Base-by-base conservation (phyloP, 1,140 invertebrate species). In the Armadillidium nasatum region DNA sequence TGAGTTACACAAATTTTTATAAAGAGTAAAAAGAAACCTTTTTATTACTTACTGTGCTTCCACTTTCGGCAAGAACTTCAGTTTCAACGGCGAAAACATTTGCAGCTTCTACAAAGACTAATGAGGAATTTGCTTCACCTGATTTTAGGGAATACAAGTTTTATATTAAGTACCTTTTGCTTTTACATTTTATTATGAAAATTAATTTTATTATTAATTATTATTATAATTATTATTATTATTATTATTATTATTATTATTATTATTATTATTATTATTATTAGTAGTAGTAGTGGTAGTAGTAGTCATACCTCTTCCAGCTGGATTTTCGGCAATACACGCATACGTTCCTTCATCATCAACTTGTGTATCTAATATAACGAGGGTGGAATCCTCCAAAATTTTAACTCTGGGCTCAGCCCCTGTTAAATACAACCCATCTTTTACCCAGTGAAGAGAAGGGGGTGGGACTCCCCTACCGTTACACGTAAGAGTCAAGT, bases 261-360 rank as follows among this genome's bases (percentile, higher is more conserved):
- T n/a, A n/a, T n/a, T n/a, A n/a, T n/a, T n/a, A n/a, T n/a, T n/a
- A n/a, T n/a, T n/a, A n/a, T n/a, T n/a, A n/a, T n/a, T n/a, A n/a
- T n/a, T 33, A 33, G 33, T 33, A 33, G 33, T 33, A 33, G 33
- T 33, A 33, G 7, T 45, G 44, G 43, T 11, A 73, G 11, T n/a
- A 45, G 15, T 6, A 44, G 44, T 44, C 69, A 67, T 22, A 78
- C 77, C 77, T 72, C 60, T 69, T n/a, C 87, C 87, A 11, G 87
- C 86, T 78, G 86, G 85, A 81, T 88, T 89, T 13, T 80, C 78
- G 15, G 87, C 88, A 71, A 84, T 76, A 82, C 88, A 89, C 7
- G 84, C 86, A 78, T 88, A 89, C 10, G 78, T 81, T 22, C 86
- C 86, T 10, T 76, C 80, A 78, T 88, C 86, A 44, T 81, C 82